These are phyloP conservation scores for Beaufortia kweichowensis DNA, from an alignment of 2,113 vertebrate genomes.

Conservation along the genomic window DNA sequence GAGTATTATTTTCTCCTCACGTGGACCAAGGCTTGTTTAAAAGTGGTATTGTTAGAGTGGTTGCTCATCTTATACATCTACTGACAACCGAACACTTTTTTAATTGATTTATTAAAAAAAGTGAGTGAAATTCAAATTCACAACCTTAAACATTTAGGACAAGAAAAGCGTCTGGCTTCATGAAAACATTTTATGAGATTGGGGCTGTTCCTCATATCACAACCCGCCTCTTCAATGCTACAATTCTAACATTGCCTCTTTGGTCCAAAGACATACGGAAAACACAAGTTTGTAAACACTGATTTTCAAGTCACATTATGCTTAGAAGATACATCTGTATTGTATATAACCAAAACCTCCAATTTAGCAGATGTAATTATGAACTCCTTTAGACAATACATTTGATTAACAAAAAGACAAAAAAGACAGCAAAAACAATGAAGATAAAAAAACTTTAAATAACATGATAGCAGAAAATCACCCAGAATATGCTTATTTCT, in stretches of 20 bases:
- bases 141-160: too few species aligned
- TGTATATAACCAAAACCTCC: background rate
- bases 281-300: background rate
- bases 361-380: background rate
- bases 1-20: too few species aligned
- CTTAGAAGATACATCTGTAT: background rate
- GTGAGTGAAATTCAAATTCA: too few species aligned
- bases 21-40: too few species aligned
- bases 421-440: background rate
- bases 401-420: background rate
- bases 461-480: background rate
- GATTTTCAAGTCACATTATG: background rate
- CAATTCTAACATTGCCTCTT: background rate
- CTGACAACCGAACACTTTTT: background rate
- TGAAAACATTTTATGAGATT: too few species aligned
- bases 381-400: background rate
- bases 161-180: too few species aligned
- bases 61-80: background rate
- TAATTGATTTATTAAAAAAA: too few species aligned
- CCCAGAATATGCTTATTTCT: background rate
- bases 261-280: slow-evolving; percentile 9
- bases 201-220: too few species aligned
- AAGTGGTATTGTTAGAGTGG: too few species aligned
- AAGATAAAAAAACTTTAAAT: background rate
- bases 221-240: background rate